These are phyloP conservation scores for Mamestra brassicae DNA, from an alignment of 2,888 invertebrate species.

Conservation along the genomic window DNA sequence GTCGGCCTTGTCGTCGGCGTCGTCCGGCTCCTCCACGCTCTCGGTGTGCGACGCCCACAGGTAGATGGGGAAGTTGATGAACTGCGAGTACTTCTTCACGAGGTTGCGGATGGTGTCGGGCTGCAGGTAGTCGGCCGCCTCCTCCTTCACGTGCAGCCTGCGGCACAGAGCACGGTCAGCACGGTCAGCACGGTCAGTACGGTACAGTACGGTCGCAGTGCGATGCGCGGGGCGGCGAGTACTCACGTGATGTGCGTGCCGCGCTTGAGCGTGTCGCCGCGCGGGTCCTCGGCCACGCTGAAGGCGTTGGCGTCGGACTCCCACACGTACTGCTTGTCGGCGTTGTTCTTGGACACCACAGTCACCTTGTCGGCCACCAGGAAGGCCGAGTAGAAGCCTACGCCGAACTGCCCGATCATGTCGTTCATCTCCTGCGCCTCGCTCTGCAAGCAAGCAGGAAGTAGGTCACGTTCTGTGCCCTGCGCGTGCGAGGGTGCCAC, in stretches of 20 bases:
- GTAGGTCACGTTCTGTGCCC: neutral
- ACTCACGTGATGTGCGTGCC: slow-evolving; percentile 96
- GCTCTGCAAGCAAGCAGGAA: slow-evolving; percentile 70
- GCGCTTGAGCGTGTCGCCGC: slow-evolving; percentile 97
- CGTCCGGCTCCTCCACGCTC: slow-evolving; percentile 65
- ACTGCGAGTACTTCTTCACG: slow-evolving; percentile 99
- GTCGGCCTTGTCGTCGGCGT: slow-evolving; percentile 63
- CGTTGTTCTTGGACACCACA: slow-evolving; percentile 98
- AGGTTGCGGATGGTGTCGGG: slow-evolving; percentile 97
- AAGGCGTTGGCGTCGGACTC: slow-evolving; percentile 98
- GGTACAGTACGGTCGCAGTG: too few relatives aligned
- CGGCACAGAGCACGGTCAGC: slow-evolving; percentile 55
- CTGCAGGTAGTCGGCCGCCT: slow-evolving; percentile 98
- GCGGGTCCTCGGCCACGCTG: slow-evolving; percentile 97
- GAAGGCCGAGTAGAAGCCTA: slow-evolving; percentile 99
- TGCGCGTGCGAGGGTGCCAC: neutral
- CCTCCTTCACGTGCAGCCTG: slow-evolving; percentile 98
- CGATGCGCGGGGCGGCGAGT: neutral
- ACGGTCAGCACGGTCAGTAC: too few relatives aligned
- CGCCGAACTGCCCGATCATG: slow-evolving; percentile 99
- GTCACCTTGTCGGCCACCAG: slow-evolving; percentile 98
- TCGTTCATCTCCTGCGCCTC: slow-evolving; percentile 95
- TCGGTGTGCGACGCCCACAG: slow-evolving; percentile 94
- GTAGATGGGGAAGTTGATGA: slow-evolving; percentile 99
- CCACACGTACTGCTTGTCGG: slow-evolving; percentile 99